phyloP scores from a whole-genome alignment of 2,113 vertebrate genomes.

The Pavo muticus region DNA sequence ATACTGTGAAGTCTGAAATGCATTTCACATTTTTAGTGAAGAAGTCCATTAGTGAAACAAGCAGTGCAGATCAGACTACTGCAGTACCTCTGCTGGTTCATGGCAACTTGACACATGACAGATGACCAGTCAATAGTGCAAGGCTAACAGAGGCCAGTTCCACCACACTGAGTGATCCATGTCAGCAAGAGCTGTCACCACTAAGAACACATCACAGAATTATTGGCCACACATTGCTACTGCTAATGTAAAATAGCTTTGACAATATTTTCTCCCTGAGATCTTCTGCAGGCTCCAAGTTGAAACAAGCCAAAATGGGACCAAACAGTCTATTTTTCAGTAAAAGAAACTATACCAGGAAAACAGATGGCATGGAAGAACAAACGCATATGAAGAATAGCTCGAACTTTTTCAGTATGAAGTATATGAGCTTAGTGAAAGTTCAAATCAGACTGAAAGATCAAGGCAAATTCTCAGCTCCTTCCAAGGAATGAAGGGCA shows the following conservation, averaged over 20 bases:
- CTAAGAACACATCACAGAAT: not conserved
- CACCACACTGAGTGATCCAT: not conserved
- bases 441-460: not conserved
- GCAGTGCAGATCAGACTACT: not conserved
- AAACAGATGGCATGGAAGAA: not conserved
- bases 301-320: not conserved
- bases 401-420: not conserved
- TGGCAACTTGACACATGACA: not conserved
- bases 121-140: not conserved
- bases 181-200: not conserved
- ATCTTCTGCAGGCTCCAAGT: not conserved
- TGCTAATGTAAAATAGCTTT: not conserved
- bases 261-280: not conserved
- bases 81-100: not conserved
- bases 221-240: not conserved
- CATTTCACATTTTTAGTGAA: not conserved
- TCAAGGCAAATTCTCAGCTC: not conserved
- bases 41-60: not conserved
- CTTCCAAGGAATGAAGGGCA: not conserved
- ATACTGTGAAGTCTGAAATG: not conserved
- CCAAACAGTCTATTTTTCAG: not conserved
- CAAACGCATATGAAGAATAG: not conserved
- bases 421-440: not conserved
- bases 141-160: not conserved
- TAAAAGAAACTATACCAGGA: not conserved